Evolutionary conservation across 2,797 vertebrate genomes (phyloP).

Genomic region (Macropus fuliginosus): DNA sequence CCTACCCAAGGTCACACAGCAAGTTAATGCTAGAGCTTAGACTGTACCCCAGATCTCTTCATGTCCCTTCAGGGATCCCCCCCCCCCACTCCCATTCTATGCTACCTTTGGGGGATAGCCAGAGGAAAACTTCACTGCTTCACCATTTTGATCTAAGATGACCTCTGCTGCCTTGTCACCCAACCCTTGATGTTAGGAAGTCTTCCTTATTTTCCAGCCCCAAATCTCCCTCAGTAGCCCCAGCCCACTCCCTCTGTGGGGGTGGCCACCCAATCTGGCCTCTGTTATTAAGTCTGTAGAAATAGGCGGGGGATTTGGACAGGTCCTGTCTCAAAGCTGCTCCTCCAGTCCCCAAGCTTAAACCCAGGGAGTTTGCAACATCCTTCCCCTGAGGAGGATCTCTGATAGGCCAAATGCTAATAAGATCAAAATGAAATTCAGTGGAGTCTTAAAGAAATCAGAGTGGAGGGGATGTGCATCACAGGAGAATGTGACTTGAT

Average conservation of each 20-base stretch:
- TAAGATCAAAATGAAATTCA: neutral
- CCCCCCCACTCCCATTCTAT: neutral
- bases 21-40: neutral
- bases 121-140: neutral
- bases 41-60: neutral
- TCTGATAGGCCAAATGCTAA: neutral
- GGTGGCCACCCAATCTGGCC: slow-evolving; percentile 4
- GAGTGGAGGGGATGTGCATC: neutral
- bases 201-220: slow-evolving; percentile 26
- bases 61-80: neutral
- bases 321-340: slow-evolving; percentile 47
- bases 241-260: neutral
- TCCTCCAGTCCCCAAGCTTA: slow-evolving; percentile 43
- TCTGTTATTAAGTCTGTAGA: slow-evolving; percentile 73
- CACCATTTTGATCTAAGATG: slow-evolving; percentile 1
- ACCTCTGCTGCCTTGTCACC: neutral
- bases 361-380: slow-evolving; percentile 38
- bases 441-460: neutral
- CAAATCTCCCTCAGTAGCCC: neutral
- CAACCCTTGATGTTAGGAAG: neutral
- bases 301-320: slow-evolving; percentile 13
- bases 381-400: slow-evolving; percentile 3
- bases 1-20: neutral
- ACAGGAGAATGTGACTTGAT: neutral
- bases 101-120: neutral